phyloP scores from a whole-genome alignment of 2,888 invertebrate species.

The Agriopis aurantiaria region DNA sequence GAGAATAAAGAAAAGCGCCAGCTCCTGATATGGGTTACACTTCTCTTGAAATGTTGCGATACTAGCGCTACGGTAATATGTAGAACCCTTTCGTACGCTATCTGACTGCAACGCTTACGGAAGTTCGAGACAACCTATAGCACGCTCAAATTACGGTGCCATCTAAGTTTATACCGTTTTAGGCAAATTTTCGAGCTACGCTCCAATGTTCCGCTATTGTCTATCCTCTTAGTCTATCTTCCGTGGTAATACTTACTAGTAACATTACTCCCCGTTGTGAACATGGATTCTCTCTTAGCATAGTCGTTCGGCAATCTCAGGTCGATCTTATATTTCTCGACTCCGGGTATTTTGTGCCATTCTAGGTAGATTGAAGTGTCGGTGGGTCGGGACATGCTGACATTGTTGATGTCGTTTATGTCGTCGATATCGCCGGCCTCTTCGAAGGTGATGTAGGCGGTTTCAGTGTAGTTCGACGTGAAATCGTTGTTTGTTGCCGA shows the following conservation, averaged over 20 bases:
- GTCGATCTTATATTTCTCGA: constrained; percentile 87
- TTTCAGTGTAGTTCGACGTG: constrained; percentile 87
- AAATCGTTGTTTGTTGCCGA: constrained; percentile 88
- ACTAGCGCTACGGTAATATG: too few species aligned
- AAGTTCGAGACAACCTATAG: too few species aligned
- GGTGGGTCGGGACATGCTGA: constrained; percentile 79
- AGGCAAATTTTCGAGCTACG: too few species aligned
- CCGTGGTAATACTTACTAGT: constrained; percentile 64
- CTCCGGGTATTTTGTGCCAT: constrained; percentile 87
- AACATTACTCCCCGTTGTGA: constrained; percentile 76
- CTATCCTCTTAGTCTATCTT: too few species aligned
- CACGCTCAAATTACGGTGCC: too few species aligned
- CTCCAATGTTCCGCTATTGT: too few species aligned
- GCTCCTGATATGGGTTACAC: too few species aligned
- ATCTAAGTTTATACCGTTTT: too few species aligned
- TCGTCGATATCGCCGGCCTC: constrained; percentile 88
- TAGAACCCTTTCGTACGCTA: too few species aligned
- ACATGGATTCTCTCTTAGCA: constrained; percentile 77
- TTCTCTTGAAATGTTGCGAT: too few species aligned
- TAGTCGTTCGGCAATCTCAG: constrained; percentile 84
- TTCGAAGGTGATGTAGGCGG: constrained; percentile 87
- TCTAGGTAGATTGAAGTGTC: constrained; percentile 84
- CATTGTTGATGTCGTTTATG: constrained; percentile 85
- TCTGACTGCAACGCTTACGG: too few species aligned
- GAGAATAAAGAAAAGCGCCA: too few species aligned